These are phyloP conservation scores for Lophotis ruficrista DNA, from an alignment of 2,113 vertebrate genomes.

Conservation along the genomic window DNA sequence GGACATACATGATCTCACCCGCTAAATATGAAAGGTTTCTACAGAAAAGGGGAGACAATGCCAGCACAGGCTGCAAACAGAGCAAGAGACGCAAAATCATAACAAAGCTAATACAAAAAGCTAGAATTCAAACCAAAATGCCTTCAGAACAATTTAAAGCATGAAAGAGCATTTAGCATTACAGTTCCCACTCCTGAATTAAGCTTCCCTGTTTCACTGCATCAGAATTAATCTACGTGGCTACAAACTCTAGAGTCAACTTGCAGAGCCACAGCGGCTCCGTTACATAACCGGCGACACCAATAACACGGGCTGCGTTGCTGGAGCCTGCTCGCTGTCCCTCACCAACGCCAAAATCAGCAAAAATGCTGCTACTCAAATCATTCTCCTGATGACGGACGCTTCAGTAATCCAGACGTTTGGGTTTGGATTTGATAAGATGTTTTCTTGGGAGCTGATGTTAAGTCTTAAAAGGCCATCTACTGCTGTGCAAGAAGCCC, in stretches of 20 bases:
- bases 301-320: not conserved
- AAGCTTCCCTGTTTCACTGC: conserved; percentile 23
- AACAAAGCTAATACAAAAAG: not conserved
- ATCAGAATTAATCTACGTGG: conserved; percentile 30
- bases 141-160: not conserved
- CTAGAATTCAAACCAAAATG: not conserved
- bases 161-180: not conserved
- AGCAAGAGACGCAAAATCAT: not conserved
- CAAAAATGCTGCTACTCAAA: not conserved
- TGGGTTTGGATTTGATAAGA: not conserved
- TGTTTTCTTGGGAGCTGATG: not conserved
- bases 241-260: conserved; percentile 21
- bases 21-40: not conserved
- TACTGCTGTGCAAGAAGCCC: not conserved
- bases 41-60: not conserved
- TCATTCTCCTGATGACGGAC: not conserved
- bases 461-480: conserved; percentile 8
- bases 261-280: conserved; percentile 37
- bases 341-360: not conserved
- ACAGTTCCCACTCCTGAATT: conserved; percentile 1
- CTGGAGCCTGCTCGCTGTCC: not conserved
- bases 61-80: not conserved
- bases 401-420: not conserved
- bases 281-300: not conserved
- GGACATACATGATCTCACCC: accelerated